A percentile compares a stretch with the other conserved stretches of the same genome.
These are phyloP conservation scores for Pachycephus smyrnensis DNA, from an alignment of 2,888 invertebrate genomes.

Conservation along the genomic window DNA sequence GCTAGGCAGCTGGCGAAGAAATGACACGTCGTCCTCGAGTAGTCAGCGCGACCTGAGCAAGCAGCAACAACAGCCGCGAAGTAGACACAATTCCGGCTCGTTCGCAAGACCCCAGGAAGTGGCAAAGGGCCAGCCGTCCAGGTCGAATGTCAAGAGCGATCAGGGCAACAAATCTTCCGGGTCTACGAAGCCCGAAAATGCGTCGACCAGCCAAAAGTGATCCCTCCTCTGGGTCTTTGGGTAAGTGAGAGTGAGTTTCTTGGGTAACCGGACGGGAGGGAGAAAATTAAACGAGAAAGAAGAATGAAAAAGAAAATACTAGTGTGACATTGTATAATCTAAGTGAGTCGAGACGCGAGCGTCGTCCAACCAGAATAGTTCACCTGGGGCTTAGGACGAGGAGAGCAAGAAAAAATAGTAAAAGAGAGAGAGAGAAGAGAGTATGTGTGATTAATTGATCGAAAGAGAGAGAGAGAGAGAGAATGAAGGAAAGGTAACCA, in stretches of 20 bases:
- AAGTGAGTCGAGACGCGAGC: background rate
- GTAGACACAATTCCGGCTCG: constrained; percentile 55
- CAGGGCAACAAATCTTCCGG: constrained; percentile 19
- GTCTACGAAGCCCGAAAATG: constrained; percentile 15
- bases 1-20: constrained; percentile 50
- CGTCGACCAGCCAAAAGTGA: constrained; percentile 25
- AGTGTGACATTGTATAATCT: background rate
- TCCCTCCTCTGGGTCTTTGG: constrained; percentile 23
- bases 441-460: background rate
- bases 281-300: background rate
- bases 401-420: background rate
- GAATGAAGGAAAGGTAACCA: background rate
- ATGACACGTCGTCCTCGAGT: constrained; percentile 45
- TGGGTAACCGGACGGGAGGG: background rate
- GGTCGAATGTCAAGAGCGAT: background rate
- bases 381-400: background rate
- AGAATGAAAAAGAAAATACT: background rate
- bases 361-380: background rate
- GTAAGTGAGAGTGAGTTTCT: constrained; percentile 23
- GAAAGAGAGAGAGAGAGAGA: constrained; percentile 11
- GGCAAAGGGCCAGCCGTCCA: constrained; percentile 20
- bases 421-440: background rate
- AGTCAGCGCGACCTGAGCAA: constrained; percentile 51
- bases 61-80: constrained; percentile 44
- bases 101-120: constrained; percentile 50